Evolutionary conservation across 1,140 invertebrate genomes (phyloP).

Genomic region (Heliothis subflexa): DNA sequence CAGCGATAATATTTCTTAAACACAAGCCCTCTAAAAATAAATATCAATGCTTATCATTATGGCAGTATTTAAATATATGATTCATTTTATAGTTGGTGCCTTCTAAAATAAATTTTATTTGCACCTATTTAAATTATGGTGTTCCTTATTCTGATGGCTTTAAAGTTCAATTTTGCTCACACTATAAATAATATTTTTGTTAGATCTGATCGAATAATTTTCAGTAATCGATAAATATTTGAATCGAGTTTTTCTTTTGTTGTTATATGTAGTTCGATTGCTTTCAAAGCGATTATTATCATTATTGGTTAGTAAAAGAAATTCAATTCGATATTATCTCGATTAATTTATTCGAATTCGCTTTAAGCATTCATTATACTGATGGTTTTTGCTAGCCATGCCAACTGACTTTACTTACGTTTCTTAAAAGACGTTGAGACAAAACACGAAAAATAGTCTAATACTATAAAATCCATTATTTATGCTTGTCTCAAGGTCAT

Average conservation of each 20-base stretch:
- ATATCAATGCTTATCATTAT: conserved; percentile 54
- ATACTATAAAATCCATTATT: too few relatives aligned
- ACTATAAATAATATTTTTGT: background rate
- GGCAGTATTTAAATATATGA: conserved; percentile 51
- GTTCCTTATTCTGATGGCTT: background rate
- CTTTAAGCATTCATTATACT: background rate
- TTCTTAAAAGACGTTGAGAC: too few relatives aligned
- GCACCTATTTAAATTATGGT: conserved; percentile 17
- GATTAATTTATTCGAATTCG: background rate
- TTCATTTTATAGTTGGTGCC: conserved; percentile 21
- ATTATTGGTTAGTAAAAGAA: too few relatives aligned
- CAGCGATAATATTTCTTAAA: conserved; percentile 26
- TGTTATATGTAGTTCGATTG: background rate
- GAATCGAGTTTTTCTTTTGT: too few relatives aligned
- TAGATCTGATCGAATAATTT: background rate
- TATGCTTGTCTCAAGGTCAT: too few relatives aligned
- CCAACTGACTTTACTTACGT: background rate
- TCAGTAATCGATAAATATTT: background rate
- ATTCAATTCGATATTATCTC: background rate
- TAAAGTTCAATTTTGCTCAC: background rate
- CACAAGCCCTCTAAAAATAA: conserved; percentile 57
- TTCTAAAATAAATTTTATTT: conserved; percentile 7
- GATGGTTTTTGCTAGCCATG: conserved; percentile 1
- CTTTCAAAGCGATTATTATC: conserved; percentile 5
- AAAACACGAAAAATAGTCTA: too few relatives aligned